A percentile compares a stretch with the other conserved stretches of the same genome.
Evolutionary conservation across 1,140 invertebrate species (phyloP).

Genomic region (Drosophila quadrilineata): DNA sequence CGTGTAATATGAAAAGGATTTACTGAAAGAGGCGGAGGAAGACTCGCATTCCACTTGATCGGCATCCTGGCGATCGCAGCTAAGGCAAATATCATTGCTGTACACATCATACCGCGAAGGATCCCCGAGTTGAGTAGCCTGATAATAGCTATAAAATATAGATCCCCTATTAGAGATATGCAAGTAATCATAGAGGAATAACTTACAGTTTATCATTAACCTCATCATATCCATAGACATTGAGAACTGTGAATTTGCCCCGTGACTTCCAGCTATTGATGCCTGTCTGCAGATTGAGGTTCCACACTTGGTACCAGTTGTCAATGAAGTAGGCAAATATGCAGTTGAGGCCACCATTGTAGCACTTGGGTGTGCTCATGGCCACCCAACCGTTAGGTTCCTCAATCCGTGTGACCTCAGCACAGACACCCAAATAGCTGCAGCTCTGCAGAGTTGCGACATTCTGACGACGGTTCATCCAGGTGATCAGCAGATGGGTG

Average conservation of each 20-base stretch:
- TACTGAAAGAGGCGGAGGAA: conserved; percentile 85
- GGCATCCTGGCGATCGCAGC: conserved; percentile 80
- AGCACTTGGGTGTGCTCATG: conserved; percentile 57
- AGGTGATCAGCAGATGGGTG: conserved; percentile 87
- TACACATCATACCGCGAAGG: conserved; percentile 60
- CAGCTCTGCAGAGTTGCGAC: conserved; percentile 80
- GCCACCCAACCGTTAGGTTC: conserved; percentile 73
- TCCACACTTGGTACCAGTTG: conserved; percentile 76
- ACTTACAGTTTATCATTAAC: conserved; percentile 70
- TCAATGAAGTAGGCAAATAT: conserved; percentile 68
- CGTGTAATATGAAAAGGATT: conserved; percentile 85
- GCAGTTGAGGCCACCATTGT: conserved; percentile 48
- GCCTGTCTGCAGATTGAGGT: conserved; percentile 61
- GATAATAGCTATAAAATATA: conserved; percentile 58
- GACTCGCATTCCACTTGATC: conserved; percentile 81
- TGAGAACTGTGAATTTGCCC: conserved; percentile 62
- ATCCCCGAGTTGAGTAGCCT: conserved; percentile 53
- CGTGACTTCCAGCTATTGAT: conserved; percentile 55
- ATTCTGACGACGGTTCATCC: conserved; percentile 95
- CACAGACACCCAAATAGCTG: conserved; percentile 46
- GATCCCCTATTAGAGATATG: background rate
- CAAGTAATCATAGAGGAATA: background rate
- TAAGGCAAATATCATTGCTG: conserved; percentile 81
- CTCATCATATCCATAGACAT: conserved; percentile 70
- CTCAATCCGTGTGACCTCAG: conserved; percentile 52